Conservation (phyloP, 2,113 vertebrate species). For the Sinocyclocheilus anshuiensis region DNA sequence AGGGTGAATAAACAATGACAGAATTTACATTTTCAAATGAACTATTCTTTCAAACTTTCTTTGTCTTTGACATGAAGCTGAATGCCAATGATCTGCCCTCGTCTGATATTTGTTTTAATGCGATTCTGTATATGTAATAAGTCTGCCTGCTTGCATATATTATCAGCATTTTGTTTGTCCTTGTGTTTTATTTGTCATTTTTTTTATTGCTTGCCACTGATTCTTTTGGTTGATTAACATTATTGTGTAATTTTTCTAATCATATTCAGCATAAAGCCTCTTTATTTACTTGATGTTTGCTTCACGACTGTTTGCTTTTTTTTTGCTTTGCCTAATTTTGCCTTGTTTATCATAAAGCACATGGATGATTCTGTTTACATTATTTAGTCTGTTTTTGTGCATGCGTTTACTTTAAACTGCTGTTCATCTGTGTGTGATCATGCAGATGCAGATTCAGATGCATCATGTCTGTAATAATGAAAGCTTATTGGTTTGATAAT, state of each 20-base stretch:
- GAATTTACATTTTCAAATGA: not conserved
- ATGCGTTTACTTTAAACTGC: not conserved
- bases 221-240: not conserved
- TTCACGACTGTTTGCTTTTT: not conserved
- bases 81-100: not conserved
- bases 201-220: not conserved
- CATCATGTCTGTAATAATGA: not conserved
- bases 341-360: not conserved
- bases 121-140: not conserved
- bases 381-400: not conserved
- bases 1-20: not conserved
- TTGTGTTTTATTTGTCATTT: not conserved
- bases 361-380: not conserved
- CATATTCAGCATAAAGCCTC: not conserved
- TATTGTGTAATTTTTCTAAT: not conserved
- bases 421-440: not conserved
- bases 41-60: not conserved
- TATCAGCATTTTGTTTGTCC: not conserved
- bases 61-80: not conserved
- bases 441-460: not conserved
- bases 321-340: not conserved
- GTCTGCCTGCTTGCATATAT: not conserved
- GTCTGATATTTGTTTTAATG: not conserved
- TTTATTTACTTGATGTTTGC: not conserved
- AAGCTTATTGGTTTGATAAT: not conserved